A percentile compares a stretch with the other conserved stretches of the same genome.
These are phyloP conservation scores for Mallateleia sp. DNA, from an alignment of 2,888 invertebrate species.

Conservation along the genomic window DNA sequence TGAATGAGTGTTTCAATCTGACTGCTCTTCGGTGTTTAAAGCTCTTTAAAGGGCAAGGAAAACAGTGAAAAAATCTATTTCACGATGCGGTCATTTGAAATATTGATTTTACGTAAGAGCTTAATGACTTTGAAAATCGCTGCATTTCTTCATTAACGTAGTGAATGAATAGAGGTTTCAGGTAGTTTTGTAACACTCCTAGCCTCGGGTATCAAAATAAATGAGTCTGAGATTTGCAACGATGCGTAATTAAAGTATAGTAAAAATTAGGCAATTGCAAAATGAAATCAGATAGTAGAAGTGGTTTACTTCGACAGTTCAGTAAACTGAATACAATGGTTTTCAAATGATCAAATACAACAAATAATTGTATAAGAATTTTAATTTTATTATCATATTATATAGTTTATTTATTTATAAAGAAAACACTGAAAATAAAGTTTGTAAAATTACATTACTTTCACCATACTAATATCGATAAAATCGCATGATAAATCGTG, in stretches of 20 bases:
- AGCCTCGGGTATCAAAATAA: slow-evolving; percentile 46
- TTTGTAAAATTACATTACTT: no score
- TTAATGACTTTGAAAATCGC: slow-evolving; percentile 66
- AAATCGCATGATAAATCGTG: no score
- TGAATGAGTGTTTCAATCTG: slow-evolving; percentile 46
- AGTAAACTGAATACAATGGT: no score
- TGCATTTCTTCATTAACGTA: slow-evolving; percentile 59
- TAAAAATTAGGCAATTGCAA: slow-evolving; percentile 45
- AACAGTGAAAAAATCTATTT: slow-evolving; percentile 35
- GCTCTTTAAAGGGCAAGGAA: slow-evolving; percentile 53
- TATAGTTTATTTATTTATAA: no score
- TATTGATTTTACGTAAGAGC: slow-evolving; percentile 73
- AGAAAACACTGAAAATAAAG: no score
- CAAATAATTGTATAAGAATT: no score
- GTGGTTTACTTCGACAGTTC: no score
- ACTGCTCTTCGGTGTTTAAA: slow-evolving; percentile 35
- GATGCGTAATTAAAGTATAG: slow-evolving; percentile 47
- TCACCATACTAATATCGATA: no score
- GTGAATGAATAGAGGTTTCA: slow-evolving; percentile 44
- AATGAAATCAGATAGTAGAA: slow-evolving; percentile 19
- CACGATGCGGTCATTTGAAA: slow-evolving; percentile 43
- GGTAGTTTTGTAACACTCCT: slow-evolving; percentile 54
- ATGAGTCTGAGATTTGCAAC: slow-evolving; percentile 34
- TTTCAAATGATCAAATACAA: no score
- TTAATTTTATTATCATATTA: no score